Evolutionary conservation across 2,797 vertebrate species (phyloP), one percentile per base, ranked within the genome.

Genomic region (Melanotaenia maccullochi): DNA sequence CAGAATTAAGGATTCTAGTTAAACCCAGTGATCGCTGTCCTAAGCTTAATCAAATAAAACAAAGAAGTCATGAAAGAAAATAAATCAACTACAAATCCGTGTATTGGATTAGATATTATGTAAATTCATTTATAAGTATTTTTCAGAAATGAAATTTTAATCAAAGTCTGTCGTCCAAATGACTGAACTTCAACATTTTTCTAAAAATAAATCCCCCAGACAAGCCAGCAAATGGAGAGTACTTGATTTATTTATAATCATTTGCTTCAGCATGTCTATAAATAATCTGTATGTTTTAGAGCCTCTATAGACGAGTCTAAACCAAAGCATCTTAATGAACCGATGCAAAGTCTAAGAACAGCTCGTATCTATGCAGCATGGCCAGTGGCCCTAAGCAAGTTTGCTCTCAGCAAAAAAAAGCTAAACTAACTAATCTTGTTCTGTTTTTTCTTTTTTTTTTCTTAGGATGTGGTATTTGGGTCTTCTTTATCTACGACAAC

Each of bases 1-100:
- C 80, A 69, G 68, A 89, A 85, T 89, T 56, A 90, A 87, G 82
- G 85, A 84, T 84, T 89, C 54, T 33, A 72, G 73, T 25, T 82
- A 79, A 88, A 88, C 16, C 18, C 49, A 42, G 68, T 58, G 64
- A 56, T 78, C 67, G 70, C 73, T 68, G 57, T 62, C 65, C 64
- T 25, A 60, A 55, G 59, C 63, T 72, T 20, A 69, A 18, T 4
- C 32, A 16, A 60, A 44, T 55, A 47, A 14, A 24, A 18, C 3
- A 49, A 60, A 65, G 40, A 65, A 28, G 22, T 18, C 20, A 28
- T 36, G 9, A 51, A 51, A 51, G 18, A 22, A n/a, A 51, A 22
- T 11, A 9, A 42, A 58, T 60, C 2, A 9, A 33, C 16, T 40
- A 40, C 7, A 64, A 65, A 70, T 60, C 54, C 60, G 24, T 2